Base-by-base conservation (phyloP, 2,888 invertebrate genomes). In the Cheilosia urbana region DNA sequence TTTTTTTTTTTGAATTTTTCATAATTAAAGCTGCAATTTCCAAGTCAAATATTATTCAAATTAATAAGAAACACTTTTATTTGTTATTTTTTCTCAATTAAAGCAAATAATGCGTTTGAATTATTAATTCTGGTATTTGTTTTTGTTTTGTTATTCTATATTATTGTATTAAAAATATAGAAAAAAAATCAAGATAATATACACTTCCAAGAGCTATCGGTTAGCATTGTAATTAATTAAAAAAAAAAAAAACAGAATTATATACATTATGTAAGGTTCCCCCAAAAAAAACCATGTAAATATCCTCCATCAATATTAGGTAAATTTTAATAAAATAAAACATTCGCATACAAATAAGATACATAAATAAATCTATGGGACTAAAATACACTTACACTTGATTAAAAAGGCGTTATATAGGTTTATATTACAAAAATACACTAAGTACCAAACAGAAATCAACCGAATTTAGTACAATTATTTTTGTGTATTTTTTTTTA, bases 331-430 rank as follows among this genome's bases (percentile, higher is more conserved):
- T 37, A 65, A 53, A 53, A 51, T 34, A 37, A 45, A 42, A 40
- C 24, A 53, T 53, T 53, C 53, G 53, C 30, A 62, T 15, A 19
- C 17, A 40, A 57, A 62, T 37, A 34, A 57, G 17, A n/a, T 42
- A 42, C 15, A 42, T 42, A 45, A n/a, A 53, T 68, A 58, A 17
- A 65, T 63, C 75, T 76, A 77, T 68, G 71, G 71, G 78, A 78
- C 71, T 71, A 71, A 78, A 71, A 58, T 57, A 63, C 37, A 55
- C 53, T 19, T 19, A 40, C 34, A 62, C 30, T 57, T 55, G 42
- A 57, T 34, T 47, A 21, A 68, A 42, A 42, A 24, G 49, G 30
- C 15, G 15, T 55, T 55, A 30, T 68, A 11, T 55, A 17, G 11
- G 19, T 24, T 24, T 53, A 66, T 40, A 27, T 21, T 42, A 51